Evolutionary conservation across 2,113 vertebrate genomes (phyloP), one percentile per base, ranked within the genome.

Genomic region (Erpornis zantholeuca): DNA sequence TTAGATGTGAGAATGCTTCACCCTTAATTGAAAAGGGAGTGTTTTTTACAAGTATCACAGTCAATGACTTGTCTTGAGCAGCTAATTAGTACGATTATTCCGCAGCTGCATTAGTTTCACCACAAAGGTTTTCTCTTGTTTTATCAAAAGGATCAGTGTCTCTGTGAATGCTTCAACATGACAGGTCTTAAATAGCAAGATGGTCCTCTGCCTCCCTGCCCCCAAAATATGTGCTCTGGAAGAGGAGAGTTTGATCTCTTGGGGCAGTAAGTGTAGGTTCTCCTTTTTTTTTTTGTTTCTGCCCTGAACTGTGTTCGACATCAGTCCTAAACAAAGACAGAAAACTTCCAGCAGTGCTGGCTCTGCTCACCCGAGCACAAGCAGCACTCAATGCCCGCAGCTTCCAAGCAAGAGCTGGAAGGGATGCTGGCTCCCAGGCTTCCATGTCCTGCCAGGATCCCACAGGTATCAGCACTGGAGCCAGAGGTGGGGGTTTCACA

Each of bases 61-160:
- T 97, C 97, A 96, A 63, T 97, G 97, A 97, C 98, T 99, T 98
- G 97, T 98, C 98, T 97, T 96, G 96, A 98, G 98, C 94, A 98
- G 98, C 98, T 99, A 99, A 99, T 99, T 99, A 99, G 99, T 99
- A 97, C 98, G 98, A 99, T 99, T 99, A 99, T 98, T 98, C 98
- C 97, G 94, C 98, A 98, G 99, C 98, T 99, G 99, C 98, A 96
- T 99, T 98, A 98, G 98, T 97, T 96, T 92, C 95, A 65, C 93
- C 98, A 98, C 98, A 98, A 98, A 98, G 97, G 97, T 98, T 98
- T 98, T 97, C 94, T 98, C 96, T 98, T 97, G 97, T 97, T 98
- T 98, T 98, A 98, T 99, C 98, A 98, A 98, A 99, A 98, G 98
- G 98, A 98, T 99, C 98, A 99, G 97, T 98, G 98, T 97, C 97